Evolutionary conservation across 2,888 invertebrate genomes (phyloP).

Genomic region (Mermis nigrescens): DNA sequence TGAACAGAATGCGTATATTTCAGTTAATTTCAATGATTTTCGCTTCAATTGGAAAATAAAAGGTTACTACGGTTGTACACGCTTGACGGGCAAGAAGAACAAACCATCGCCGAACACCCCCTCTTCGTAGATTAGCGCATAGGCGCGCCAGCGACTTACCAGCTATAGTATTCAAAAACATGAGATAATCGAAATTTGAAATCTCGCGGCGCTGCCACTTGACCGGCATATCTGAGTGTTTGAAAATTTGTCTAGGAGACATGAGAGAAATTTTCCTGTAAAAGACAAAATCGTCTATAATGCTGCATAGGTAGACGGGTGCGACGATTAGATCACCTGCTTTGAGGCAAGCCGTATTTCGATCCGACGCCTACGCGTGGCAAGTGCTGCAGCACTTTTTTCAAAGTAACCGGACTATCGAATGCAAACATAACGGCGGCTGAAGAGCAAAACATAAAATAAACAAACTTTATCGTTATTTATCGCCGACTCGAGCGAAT

Average conservation of each 20-base stretch:
- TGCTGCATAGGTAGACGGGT: neutral
- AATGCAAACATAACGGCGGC: conserved; percentile 97
- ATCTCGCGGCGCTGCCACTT: conserved; percentile 98
- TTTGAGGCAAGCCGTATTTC: conserved; percentile 97
- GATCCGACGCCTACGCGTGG: conserved; percentile 95
- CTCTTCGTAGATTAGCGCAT: too few relatives aligned
- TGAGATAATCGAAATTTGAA: conserved; percentile 97
- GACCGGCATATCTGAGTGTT: conserved; percentile 98
- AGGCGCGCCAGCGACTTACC: too few relatives aligned
- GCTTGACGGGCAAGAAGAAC: too few relatives aligned
- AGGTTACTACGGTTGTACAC: too few relatives aligned
- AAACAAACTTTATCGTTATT: too few relatives aligned
- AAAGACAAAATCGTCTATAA: neutral
- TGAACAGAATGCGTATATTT: too few relatives aligned
- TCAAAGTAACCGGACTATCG: conserved; percentile 84
- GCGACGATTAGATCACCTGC: conserved; percentile 45
- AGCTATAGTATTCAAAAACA: conserved; percentile 99
- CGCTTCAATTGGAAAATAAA: too few relatives aligned
- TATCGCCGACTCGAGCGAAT: too few relatives aligned
- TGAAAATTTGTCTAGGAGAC: conserved; percentile 92
- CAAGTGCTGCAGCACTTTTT: conserved; percentile 88
- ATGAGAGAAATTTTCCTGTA: conserved; percentile 81
- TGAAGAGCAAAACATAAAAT: conserved; percentile 41
- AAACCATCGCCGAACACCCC: too few relatives aligned
- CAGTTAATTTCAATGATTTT: too few relatives aligned